Evolutionary conservation across 2,888 invertebrate genomes (phyloP).

Genomic region (Microchrysa polita): DNA sequence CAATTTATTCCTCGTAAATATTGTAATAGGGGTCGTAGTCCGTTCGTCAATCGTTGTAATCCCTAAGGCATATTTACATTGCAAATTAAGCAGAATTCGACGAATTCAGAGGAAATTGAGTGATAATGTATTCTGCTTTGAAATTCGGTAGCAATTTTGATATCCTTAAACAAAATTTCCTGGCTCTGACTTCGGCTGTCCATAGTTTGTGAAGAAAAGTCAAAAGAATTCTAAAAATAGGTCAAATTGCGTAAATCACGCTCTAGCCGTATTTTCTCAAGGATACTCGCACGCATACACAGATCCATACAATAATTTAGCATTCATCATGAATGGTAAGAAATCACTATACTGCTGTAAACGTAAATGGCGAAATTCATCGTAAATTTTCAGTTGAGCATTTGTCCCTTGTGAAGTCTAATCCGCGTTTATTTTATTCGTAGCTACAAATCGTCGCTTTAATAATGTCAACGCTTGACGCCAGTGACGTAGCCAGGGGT

Average conservation of each 20-base stretch:
- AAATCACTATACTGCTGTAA: too few species aligned
- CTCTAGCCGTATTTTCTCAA: neutral
- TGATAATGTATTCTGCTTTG: constrained; percentile 29
- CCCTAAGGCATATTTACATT: constrained; percentile 42
- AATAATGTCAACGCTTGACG: constrained; percentile 63
- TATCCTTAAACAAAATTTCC: neutral
- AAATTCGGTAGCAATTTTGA: constrained; percentile 11
- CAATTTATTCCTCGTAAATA: constrained; percentile 41
- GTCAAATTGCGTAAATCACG: neutral
- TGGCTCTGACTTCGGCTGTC: neutral
- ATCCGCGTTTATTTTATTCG: constrained; percentile 65
- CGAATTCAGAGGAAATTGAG: constrained; percentile 39
- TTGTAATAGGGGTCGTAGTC: constrained; percentile 40
- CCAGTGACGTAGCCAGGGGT: constrained; percentile 51
- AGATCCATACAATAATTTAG: neutral
- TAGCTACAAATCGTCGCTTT: constrained; percentile 65
- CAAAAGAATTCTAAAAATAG: too few species aligned
- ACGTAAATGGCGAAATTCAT: constrained; percentile 35
- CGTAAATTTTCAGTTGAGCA: constrained; percentile 56
- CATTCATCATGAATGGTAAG: neutral
- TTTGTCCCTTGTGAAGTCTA: constrained; percentile 65
- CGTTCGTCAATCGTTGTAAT: constrained; percentile 6
- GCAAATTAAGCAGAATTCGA: constrained; percentile 29
- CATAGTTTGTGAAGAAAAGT: too few species aligned
- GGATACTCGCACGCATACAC: neutral